A percentile compares a stretch with the other conserved stretches of the same genome.
Conservation (phyloP, 2,113 vertebrate species). For the Larimichthys polyactis region DNA sequence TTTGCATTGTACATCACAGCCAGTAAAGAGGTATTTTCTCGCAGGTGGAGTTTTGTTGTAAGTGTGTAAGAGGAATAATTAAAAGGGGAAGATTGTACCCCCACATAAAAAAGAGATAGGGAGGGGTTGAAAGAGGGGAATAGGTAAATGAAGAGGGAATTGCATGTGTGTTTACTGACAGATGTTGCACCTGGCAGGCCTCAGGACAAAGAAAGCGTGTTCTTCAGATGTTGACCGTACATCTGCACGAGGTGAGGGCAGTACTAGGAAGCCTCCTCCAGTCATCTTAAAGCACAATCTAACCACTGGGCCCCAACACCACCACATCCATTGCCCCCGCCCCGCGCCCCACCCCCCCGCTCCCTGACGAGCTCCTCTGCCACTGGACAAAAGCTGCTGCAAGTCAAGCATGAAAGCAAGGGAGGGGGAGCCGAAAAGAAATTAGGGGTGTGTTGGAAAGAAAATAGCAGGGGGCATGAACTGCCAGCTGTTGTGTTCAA, state of each 20-base stretch:
- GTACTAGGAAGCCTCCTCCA: constrained; percentile 53
- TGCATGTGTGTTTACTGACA: constrained; percentile 59
- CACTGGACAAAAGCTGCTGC: constrained; percentile 87
- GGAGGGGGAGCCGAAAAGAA: constrained; percentile 67
- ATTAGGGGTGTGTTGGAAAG: constrained; percentile 69
- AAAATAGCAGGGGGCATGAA: constrained; percentile 74
- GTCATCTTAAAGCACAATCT: constrained; percentile 38
- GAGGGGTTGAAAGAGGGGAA: not conserved
- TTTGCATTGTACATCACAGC: not conserved
- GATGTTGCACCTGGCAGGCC: constrained; percentile 61
- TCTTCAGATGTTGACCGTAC: constrained; percentile 74
- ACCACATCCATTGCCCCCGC: constrained; percentile 55
- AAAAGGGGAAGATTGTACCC: not conserved
- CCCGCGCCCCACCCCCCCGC: constrained; percentile 61
- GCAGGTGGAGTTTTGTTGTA: not conserved
- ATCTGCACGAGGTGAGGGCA: constrained; percentile 71
- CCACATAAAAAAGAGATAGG: no score
- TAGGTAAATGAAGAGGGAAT: constrained; percentile 10
- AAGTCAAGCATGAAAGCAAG: constrained; percentile 87
- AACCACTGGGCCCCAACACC: constrained; percentile 65
- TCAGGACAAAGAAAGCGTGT: constrained; percentile 69
- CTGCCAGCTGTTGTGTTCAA: constrained; percentile 89
- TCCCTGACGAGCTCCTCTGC: constrained; percentile 71
- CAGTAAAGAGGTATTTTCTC: not conserved
- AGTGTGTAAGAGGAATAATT: not conserved